Evolutionary conservation across 2,113 vertebrate species (phyloP), one percentile per base, ranked within the genome.

Genomic region (Onychorhynchus coronatus): DNA sequence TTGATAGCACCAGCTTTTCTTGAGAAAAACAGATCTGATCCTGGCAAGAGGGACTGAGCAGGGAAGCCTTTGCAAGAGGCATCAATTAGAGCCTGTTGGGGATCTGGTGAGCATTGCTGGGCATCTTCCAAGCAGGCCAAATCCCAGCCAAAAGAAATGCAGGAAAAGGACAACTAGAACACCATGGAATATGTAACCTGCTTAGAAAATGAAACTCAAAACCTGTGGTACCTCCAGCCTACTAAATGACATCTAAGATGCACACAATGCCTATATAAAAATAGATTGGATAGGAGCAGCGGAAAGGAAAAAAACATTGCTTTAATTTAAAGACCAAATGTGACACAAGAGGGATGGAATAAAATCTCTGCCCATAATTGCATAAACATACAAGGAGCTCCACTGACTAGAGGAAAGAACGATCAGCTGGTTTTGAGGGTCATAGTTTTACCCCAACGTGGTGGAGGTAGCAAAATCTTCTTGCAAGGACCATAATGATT

Each of bases 21-120:
- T 65, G 75, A 73, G 71, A 56, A 55, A 58, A 44, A 62, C 41
- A 49, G 82, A 31, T 39, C 49, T 62, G 92, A 33, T 59, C 16
- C 76, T 74, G 42, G n/a, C 18, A 41, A 84, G 47, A 53, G 27
- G 12, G 25, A 1, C 25, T n/a, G 72, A 47, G 53, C 30, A n/a
- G 72, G 59, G 67, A 62, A 90, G 9, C 8, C 9, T 65, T 67
- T 41, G 49, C 8, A 17, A 27, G 63, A 74, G 59, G n/a, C 0
- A 0, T 71, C 11, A 5, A 4, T 30, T n/a, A 8, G 35, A 86
- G 15, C 14, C 10, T 4, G 0, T 3, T 0, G 0, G 27, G 11
- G 46, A 47, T 27, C 20, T 1, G 0, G 37, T 1, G 1, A 28
- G 22, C 18, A 2, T 2, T 19, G 22, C 62, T 23, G 24, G 8